Evolutionary conservation across 2,888 invertebrate genomes (phyloP).

Genomic region (Agrilus mali): DNA sequence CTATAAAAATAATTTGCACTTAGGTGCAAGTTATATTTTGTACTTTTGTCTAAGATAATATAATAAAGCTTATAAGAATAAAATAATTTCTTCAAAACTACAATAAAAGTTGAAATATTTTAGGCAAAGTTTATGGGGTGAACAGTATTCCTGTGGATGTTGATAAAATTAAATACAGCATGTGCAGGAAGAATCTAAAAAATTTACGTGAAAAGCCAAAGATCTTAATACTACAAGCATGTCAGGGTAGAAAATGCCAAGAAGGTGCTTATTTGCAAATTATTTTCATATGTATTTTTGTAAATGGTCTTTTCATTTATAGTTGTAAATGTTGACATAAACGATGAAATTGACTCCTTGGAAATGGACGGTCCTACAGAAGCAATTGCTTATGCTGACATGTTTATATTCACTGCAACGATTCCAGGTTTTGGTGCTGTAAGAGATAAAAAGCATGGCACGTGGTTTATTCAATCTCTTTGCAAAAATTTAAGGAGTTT

Average conservation of each 20-base stretch:
- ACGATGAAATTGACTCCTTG: conserved; percentile 8
- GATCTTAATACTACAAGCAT: conserved; percentile 44
- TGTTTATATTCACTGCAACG: conserved; percentile 27
- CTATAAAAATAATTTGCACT: too few relatives aligned
- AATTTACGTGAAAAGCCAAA: conserved; percentile 38
- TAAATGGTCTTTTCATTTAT: conserved; percentile 4
- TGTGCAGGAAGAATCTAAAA: conserved; percentile 27
- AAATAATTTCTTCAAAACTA: too few relatives aligned
- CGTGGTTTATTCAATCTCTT: conserved; percentile 30
- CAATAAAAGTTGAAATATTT: conserved; percentile 9
- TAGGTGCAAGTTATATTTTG: too few relatives aligned
- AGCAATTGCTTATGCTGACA: conserved; percentile 19
- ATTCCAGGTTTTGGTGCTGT: conserved; percentile 28
- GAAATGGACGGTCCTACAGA: conserved; percentile 14
- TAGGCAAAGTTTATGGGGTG: conserved; percentile 38
- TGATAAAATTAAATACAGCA: conserved; percentile 29
- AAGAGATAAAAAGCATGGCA: conserved; percentile 22
- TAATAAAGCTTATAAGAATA: too few relatives aligned
- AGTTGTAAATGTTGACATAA: conserved; percentile 2
- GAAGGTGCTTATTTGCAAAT: conserved; percentile 14
- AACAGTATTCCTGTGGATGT: conserved; percentile 37
- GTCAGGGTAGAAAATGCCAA: conserved; percentile 35
- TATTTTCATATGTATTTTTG: conserved; percentile 2
- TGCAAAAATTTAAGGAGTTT: conserved; percentile 21
- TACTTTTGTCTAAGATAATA: too few relatives aligned